These are phyloP conservation scores for Tetramorium simillimum DNA, from an alignment of 1,140 invertebrate genomes.

Conservation along the genomic window DNA sequence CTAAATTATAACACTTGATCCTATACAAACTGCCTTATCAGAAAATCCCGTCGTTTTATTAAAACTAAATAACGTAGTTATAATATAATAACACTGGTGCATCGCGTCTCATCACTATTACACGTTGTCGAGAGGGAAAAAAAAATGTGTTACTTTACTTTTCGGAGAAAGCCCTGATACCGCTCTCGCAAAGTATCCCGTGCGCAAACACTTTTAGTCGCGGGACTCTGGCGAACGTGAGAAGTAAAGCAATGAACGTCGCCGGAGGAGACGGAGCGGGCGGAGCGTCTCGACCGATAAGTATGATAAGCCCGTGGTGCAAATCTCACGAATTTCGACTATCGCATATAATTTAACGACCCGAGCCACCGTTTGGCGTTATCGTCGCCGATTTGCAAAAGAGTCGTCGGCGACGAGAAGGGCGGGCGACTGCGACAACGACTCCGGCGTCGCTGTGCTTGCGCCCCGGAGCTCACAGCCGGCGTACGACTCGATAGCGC, in stretches of 20 bases:
- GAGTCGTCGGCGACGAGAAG: constrained; percentile 6
- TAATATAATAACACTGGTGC: not conserved
- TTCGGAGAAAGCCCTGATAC: constrained; percentile 27
- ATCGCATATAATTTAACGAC: constrained; percentile 59
- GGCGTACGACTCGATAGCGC: constrained; percentile 14
- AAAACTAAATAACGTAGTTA: not conserved
- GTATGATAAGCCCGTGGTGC: constrained; percentile 53
- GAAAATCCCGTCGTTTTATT: not conserved
- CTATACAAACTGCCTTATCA: not conserved
- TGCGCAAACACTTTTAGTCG: constrained; percentile 57
- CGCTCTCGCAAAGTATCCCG: constrained; percentile 26
- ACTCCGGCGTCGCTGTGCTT: constrained; percentile 24
- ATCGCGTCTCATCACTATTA: not conserved
- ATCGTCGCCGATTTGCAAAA: constrained; percentile 55
- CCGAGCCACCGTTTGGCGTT: constrained; percentile 37
- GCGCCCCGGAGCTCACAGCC: not conserved
- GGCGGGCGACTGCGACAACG: not conserved
- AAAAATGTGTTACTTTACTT: constrained; percentile 35
- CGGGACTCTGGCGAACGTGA: constrained; percentile 35
- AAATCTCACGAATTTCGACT: constrained; percentile 55
- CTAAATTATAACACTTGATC: not conserved
- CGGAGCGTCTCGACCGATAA: constrained; percentile 35
- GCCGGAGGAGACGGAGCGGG: constrained; percentile 19
- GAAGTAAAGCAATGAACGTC: constrained; percentile 57
- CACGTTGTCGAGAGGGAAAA: not conserved